phyloP scores from a whole-genome alignment of 1,140 invertebrate species.

The Caenorhabditis remanei region DNA sequence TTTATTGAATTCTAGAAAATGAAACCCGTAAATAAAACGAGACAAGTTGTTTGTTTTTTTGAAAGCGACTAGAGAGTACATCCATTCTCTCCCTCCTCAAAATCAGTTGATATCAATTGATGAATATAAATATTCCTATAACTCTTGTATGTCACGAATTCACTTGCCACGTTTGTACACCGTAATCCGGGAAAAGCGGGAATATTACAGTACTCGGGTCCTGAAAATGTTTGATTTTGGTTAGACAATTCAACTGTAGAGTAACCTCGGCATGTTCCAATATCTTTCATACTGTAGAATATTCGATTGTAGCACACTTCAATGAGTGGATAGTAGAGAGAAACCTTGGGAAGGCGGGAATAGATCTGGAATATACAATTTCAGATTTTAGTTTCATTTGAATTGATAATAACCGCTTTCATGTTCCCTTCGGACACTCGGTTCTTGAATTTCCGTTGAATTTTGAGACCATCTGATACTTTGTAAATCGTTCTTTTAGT shows the following conservation, averaged over 20 bases:
- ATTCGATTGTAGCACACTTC: slow-evolving; percentile 73
- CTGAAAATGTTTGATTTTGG: neutral
- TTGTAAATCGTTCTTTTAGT: slow-evolving; percentile 28
- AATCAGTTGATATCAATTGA: slow-evolving; percentile 36
- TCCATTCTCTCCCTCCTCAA: slow-evolving; percentile 54
- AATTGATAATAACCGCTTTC: neutral
- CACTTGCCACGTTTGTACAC: slow-evolving; percentile 53
- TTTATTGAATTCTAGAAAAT: neutral
- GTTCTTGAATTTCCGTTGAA: slow-evolving; percentile 45
- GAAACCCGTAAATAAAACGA: slow-evolving; percentile 1
- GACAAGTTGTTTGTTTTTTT: neutral
- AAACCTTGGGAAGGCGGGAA: slow-evolving; percentile 63
- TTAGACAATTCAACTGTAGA: neutral
- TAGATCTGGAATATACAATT: slow-evolving; percentile 7
- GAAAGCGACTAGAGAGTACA: slow-evolving; percentile 45
- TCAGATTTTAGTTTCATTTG: neutral
- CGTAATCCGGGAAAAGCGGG: slow-evolving; percentile 56
- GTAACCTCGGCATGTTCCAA: slow-evolving; percentile 19
- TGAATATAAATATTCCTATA: slow-evolving; percentile 58
- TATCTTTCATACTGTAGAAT: slow-evolving; percentile 67
- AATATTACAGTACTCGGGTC: slow-evolving; percentile 58
- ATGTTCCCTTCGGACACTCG: neutral
- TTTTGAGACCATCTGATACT: slow-evolving; percentile 28
- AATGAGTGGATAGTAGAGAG: slow-evolving; percentile 70
- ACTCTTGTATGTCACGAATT: slow-evolving; percentile 50